Evolutionary conservation across 2,797 vertebrate species (phyloP), one percentile per base, ranked within the genome.

Genomic region (Salarias fasciatus): DNA sequence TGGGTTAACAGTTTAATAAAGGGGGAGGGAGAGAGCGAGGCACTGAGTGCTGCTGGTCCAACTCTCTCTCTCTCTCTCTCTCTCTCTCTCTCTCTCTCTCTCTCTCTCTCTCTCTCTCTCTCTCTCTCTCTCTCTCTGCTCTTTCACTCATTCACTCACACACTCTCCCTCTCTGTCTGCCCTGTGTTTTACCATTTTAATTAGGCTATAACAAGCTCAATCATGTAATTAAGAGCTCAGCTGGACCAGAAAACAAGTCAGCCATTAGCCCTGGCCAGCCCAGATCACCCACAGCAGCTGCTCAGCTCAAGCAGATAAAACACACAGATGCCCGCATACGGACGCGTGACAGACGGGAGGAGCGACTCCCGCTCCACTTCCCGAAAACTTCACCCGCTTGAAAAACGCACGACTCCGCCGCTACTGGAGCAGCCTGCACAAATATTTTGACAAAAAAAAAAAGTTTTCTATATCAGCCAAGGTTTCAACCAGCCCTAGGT

Each of bases 191-290:
- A 86, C 84, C 72, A 60, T 87, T 88, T 89, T 89, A 93, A 93
- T 93, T 92, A 92, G 82, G 76, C 84, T 72, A 87, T 93, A 92
- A 92, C 89, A 80, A 92, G 89, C 86, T 83, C 88, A 87, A 88
- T 92, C 88, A 78, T 91, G 89, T 92, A 90, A 94, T 93, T 92
- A 92, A 88, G 84, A 92, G 92, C 91, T 93, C 92, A 93, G 89
- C 87, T 91, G 88, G 89, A 90, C 87, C 87, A 90, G 89, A 92
- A 92, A 92, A 91, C 90, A 91, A 90, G 86, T 80, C 72, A 72
- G 79, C 85, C 78, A 88, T 88, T 83, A 87, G 83, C 67, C 54
- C 60, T 44, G 33, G 69, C 71, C 71, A 57, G 73, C 65, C 55
- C 53, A 72, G 75, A 81, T 83, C 64, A 77, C 60, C 77, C 59